These are phyloP conservation scores for Parelbella ahira DNA, from an alignment of 2,888 invertebrate genomes.

Conservation along the genomic window DNA sequence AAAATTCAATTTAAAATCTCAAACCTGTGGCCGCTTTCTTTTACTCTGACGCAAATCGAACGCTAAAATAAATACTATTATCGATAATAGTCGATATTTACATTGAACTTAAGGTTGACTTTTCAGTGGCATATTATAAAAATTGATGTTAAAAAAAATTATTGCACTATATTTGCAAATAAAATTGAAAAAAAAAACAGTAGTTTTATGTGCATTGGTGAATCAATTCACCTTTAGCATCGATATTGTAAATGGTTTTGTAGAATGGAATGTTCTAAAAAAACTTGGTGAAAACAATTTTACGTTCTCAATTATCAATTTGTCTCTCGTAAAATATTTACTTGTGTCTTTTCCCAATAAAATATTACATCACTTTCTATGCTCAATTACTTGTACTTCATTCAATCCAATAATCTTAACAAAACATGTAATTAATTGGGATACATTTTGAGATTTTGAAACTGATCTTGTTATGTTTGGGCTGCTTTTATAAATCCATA, in stretches of 20 bases:
- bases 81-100: conserved; percentile 3
- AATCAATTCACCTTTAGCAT: too few species aligned
- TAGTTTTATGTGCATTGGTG: conserved; percentile 1
- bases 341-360: too few species aligned
- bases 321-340: too few species aligned
- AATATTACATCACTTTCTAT: too few species aligned
- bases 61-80: conserved; percentile 9
- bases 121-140: conserved; percentile 8
- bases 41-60: conserved; percentile 10
- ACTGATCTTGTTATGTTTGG: conserved; percentile 8
- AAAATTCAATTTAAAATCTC: conserved; percentile 49
- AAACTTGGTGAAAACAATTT: too few species aligned
- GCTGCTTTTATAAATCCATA: conserved; percentile 10
- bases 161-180: conserved; percentile 14
- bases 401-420: background rate
- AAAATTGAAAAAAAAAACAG: conserved; percentile 14
- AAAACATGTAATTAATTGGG: background rate
- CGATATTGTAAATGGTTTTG: too few species aligned
- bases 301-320: too few species aligned
- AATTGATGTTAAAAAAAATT: conserved; percentile 1
- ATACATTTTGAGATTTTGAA: conserved; percentile 22
- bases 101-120: conserved; percentile 9
- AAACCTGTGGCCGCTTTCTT: conserved; percentile 33
- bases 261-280: too few species aligned
- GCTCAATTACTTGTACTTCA: background rate